A percentile compares a stretch with the other conserved stretches of the same genome.
Evolutionary conservation across 1,140 invertebrate species (phyloP).

Genomic region (Megalopta genalis): DNA sequence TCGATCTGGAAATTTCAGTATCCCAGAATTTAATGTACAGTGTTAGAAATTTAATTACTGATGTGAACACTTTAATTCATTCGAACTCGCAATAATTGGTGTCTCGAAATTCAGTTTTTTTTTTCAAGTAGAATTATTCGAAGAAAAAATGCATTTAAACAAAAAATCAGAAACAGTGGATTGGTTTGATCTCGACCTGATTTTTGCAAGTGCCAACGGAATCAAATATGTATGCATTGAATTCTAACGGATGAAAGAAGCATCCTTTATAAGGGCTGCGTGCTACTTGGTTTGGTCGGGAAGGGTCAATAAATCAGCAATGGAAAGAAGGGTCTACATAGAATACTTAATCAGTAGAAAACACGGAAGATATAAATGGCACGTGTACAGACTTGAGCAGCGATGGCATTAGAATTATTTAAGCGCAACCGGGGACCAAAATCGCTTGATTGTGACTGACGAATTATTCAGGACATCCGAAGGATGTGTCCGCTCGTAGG

Average conservation of each 20-base stretch:
- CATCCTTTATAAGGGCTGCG: conserved; percentile 36
- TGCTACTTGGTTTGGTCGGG: conserved; percentile 19
- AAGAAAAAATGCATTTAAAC: too few relatives aligned
- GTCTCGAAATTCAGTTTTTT: too few relatives aligned
- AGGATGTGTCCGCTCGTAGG: conserved; percentile 28
- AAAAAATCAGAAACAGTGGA: too few relatives aligned
- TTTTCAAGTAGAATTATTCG: too few relatives aligned
- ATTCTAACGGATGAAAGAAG: background rate
- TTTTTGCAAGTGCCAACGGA: background rate
- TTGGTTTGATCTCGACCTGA: background rate
- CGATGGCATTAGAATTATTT: conserved; percentile 58
- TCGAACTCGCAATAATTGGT: too few relatives aligned
- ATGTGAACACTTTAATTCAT: too few relatives aligned
- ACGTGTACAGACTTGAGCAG: conserved; percentile 39
- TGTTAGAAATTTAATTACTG: too few relatives aligned
- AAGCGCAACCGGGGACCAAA: background rate
- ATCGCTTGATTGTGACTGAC: conserved; percentile 47
- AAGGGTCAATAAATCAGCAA: conserved; percentile 35
- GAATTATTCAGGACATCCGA: conserved; percentile 35
- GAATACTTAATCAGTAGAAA: conserved; percentile 63
- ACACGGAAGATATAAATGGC: conserved; percentile 40
- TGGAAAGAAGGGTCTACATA: conserved; percentile 34
- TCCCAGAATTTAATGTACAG: too few relatives aligned
- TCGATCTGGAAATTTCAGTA: too few relatives aligned
- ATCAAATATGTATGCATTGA: background rate